Conservation (phyloP, 2,113 vertebrate genomes). For the Nerophis ophidion region DNA sequence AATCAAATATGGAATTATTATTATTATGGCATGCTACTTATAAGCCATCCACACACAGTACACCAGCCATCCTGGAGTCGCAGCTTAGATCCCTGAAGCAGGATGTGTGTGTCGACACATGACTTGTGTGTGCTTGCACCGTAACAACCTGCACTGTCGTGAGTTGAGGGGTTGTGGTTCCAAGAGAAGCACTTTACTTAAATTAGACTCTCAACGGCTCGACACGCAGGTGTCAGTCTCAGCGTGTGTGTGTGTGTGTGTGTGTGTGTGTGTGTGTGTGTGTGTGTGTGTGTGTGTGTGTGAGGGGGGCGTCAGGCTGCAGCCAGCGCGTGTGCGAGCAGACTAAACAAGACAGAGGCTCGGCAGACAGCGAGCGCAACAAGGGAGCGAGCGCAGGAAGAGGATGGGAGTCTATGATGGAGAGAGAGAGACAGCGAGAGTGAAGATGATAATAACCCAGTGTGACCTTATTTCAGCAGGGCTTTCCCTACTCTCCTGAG, state of each 20-base stretch:
- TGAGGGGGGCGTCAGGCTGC: background rate
- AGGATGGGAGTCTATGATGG: constrained; percentile 7
- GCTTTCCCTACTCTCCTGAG: constrained; percentile 45
- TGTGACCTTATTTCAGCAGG: constrained; percentile 53
- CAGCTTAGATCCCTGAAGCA: constrained; percentile 35
- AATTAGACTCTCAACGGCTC: constrained; percentile 69
- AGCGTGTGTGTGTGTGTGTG: constrained; percentile 17
- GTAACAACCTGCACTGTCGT: constrained; percentile 55
- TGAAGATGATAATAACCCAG: constrained; percentile 58
- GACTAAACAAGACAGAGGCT: constrained; percentile 49
- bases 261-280: constrained; percentile 5
- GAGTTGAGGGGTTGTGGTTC: constrained; percentile 63
- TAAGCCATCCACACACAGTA: constrained; percentile 33
- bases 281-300: constrained; percentile 10
- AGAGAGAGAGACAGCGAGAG: constrained; percentile 25
- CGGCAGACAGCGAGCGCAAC: constrained; percentile 44
- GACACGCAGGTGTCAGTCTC: constrained; percentile 59
- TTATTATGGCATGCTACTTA: constrained; percentile 45
- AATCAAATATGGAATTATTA: constrained; percentile 53
- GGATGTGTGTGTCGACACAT: constrained; percentile 20
- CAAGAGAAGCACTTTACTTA: constrained; percentile 70
- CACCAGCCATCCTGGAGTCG: constrained; percentile 35
- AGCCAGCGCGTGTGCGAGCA: constrained; percentile 16
- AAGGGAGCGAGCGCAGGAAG: constrained; percentile 24
- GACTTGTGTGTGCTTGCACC: constrained; percentile 35